Percentiles rank a stretch among this genome's conserved stretches.
Conservation (phyloP, 2,888 invertebrate genomes). For the Eupithecia pulchellata region DNA sequence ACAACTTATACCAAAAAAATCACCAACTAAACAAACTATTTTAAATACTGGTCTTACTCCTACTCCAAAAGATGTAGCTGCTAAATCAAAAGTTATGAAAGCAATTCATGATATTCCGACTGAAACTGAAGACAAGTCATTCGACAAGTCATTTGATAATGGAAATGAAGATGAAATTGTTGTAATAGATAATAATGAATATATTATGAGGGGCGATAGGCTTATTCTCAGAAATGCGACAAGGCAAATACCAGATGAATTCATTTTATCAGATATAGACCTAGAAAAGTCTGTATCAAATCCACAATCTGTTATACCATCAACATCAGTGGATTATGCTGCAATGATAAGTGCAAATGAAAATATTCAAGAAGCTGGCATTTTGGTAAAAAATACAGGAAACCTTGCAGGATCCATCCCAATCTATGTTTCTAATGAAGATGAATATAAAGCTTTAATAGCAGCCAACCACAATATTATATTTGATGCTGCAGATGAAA, state of each 20-base stretch:
- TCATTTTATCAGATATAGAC: slow-evolving; percentile 59
- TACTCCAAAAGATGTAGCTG: slow-evolving; percentile 45
- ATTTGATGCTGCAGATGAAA: slow-evolving; percentile 71
- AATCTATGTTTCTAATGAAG: slow-evolving; percentile 81
- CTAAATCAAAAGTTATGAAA: slow-evolving; percentile 45
- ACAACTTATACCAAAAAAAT: slow-evolving; percentile 73
- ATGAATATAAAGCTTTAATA: slow-evolving; percentile 80
- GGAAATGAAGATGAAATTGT: slow-evolving; percentile 68
- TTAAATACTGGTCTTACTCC: slow-evolving; percentile 66
- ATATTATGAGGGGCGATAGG: slow-evolving; percentile 77
- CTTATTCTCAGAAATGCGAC: slow-evolving; percentile 62
- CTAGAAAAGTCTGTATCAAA: slow-evolving; percentile 59
- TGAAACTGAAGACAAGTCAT: slow-evolving; percentile 56
- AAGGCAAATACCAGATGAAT: slow-evolving; percentile 55
- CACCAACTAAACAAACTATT: slow-evolving; percentile 70
- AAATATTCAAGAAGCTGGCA: slow-evolving; percentile 57
- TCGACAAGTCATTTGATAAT: slow-evolving; percentile 47
- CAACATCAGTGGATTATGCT: slow-evolving; percentile 65
- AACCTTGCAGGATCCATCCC: slow-evolving; percentile 74
- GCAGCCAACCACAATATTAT: slow-evolving; percentile 76
- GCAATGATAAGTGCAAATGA: slow-evolving; percentile 56
- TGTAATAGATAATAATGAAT: slow-evolving; percentile 86
- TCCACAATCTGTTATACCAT: slow-evolving; percentile 52
- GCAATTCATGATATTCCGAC: slow-evolving; percentile 48
- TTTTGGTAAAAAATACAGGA: slow-evolving; percentile 64